Conservation (phyloP, 1,140 invertebrate species). For the Zaprionus davidi region DNA sequence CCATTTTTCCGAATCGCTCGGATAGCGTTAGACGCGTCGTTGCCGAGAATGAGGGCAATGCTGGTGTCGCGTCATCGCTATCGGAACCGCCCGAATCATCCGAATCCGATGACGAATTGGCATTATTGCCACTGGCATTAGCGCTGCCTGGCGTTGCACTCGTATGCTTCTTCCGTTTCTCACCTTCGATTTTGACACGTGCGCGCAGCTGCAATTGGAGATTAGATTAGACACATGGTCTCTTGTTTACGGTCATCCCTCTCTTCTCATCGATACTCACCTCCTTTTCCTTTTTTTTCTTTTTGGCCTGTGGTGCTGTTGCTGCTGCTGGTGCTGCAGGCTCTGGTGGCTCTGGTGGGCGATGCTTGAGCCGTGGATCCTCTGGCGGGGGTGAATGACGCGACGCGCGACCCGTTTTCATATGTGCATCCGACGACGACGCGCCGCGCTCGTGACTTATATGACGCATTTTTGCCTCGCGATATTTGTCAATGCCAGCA, state of each 20-base stretch:
- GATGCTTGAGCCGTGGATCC: slow-evolving; percentile 81
- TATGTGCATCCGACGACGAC: slow-evolving; percentile 62
- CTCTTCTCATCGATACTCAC: slow-evolving; percentile 14
- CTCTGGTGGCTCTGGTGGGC: slow-evolving; percentile 83
- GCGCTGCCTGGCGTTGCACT: slow-evolving; percentile 49
- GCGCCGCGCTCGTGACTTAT: slow-evolving; percentile 70
- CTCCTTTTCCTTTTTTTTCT: slow-evolving; percentile 83
- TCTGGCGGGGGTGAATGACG: slow-evolving; percentile 81
- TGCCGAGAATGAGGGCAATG: slow-evolving; percentile 81
- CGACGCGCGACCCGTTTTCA: slow-evolving; percentile 70
- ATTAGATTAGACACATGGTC: not conserved
- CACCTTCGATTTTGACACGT: slow-evolving; percentile 84
- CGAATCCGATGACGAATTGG: slow-evolving; percentile 78
- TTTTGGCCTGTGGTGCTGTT: slow-evolving; percentile 60
- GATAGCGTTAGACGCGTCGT: slow-evolving; percentile 88
- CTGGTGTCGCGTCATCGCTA: slow-evolving; percentile 74
- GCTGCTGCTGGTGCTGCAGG: slow-evolving; percentile 60
- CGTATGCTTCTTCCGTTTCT: slow-evolving; percentile 82
- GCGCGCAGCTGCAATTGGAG: slow-evolving; percentile 63
- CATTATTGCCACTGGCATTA: slow-evolving; percentile 58
- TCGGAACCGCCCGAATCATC: slow-evolving; percentile 80
- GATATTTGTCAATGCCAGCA: slow-evolving; percentile 74
- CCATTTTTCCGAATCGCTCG: slow-evolving; percentile 95
- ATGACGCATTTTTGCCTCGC: slow-evolving; percentile 71
- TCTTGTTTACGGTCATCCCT: not conserved